Conservation (phyloP, 2,113 vertebrate genomes). For the Brevimyrus niger region DNA sequence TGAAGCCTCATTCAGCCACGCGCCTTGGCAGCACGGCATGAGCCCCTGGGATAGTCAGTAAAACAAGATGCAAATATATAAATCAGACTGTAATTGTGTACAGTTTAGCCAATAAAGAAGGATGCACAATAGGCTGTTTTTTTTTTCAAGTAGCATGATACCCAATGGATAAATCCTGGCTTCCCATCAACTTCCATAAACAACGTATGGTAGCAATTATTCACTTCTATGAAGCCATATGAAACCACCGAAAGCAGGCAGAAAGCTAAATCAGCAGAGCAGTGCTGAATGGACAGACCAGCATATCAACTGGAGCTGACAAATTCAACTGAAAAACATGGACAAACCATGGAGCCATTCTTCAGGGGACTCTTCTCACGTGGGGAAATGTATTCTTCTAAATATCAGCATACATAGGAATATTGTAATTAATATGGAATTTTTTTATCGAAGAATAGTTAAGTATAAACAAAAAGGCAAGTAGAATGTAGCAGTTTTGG, state of each 20-base stretch:
- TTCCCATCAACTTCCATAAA: slow-evolving; percentile 39
- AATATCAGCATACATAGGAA: background rate
- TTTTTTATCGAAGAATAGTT: background rate
- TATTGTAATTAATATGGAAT: background rate
- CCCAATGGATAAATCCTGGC: slow-evolving; percentile 32
- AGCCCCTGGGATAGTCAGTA: slow-evolving; percentile 6
- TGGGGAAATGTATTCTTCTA: background rate
- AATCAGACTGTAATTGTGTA: slow-evolving; percentile 62
- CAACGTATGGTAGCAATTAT: slow-evolving; percentile 16
- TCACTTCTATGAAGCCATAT: slow-evolving; percentile 11
- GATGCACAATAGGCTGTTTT: slow-evolving; percentile 47
- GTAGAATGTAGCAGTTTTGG: background rate
- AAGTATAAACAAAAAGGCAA: background rate
- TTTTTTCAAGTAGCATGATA: slow-evolving; percentile 14
- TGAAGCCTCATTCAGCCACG: slow-evolving; percentile 11
- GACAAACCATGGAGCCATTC: background rate
- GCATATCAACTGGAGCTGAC: background rate
- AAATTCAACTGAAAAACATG: background rate
- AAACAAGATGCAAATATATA: slow-evolving; percentile 55
- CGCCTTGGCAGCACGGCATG: slow-evolving; percentile 38
- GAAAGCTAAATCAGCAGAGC: background rate
- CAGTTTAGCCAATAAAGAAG: slow-evolving; percentile 51
- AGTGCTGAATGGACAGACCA: background rate
- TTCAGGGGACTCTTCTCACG: background rate
- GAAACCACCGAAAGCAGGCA: background rate